Conservation (phyloP, 2,113 vertebrate species). For the Colinus virginianus region DNA sequence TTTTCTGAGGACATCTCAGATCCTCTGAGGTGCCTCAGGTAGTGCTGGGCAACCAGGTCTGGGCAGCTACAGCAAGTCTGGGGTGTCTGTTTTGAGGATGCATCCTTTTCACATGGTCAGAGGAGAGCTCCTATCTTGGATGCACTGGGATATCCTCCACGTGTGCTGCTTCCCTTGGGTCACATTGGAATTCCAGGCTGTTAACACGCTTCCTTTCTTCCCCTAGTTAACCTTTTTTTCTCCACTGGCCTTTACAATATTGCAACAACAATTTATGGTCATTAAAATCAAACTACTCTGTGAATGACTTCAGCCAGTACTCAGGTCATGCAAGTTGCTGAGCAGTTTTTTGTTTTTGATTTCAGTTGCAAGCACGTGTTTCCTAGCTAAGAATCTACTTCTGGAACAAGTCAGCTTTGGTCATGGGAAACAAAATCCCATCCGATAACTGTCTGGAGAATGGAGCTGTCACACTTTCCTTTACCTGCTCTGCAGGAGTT, state of each 20-base stretch:
- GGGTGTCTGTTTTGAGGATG: fast-evolving
- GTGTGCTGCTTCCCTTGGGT: neutral
- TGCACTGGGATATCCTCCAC: neutral
- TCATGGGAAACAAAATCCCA: neutral
- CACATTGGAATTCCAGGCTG: neutral
- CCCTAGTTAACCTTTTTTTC: neutral
- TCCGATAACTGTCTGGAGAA: neutral
- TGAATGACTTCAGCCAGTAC: neutral
- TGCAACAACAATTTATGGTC: neutral
- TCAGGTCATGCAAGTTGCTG: neutral
- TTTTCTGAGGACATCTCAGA: neutral
- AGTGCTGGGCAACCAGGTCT: neutral
- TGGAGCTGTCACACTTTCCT: neutral
- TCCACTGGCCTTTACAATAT: neutral
- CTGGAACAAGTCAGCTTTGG: neutral
- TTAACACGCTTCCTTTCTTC: neutral
- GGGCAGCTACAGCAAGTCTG: neutral
- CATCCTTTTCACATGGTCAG: neutral
- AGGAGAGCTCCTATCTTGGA: neutral
- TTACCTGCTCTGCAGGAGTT: neutral
- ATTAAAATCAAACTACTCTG: neutral
- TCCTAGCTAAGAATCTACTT: neutral
- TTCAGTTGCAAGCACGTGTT: neutral
- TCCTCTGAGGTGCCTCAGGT: neutral
- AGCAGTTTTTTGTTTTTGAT: neutral